phyloP scores from a whole-genome alignment of 2,888 invertebrate species.

The Drosophila cyrtoloma region DNA sequence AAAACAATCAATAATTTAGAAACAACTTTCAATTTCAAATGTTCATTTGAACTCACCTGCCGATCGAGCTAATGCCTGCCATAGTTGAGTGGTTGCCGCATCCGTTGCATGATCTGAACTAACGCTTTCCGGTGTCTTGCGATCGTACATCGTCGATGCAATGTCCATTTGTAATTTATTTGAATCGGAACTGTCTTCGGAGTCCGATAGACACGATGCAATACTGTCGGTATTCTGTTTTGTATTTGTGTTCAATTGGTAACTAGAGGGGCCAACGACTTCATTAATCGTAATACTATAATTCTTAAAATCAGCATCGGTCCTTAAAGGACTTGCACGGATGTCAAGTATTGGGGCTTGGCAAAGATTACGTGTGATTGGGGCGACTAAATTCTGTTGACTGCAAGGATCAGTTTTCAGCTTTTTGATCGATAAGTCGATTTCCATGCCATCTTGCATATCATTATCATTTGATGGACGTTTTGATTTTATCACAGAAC shows the following conservation, averaged over 20 bases:
- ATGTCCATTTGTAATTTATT: slow-evolving; percentile 78
- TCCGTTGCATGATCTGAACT: slow-evolving; percentile 85
- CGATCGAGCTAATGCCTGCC: slow-evolving; percentile 85
- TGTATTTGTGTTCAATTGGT: slow-evolving; percentile 42
- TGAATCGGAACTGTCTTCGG: slow-evolving; percentile 87
- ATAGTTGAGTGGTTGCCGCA: slow-evolving; percentile 85
- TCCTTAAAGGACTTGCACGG: slow-evolving; percentile 53
- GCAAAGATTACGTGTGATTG: slow-evolving; percentile 52
- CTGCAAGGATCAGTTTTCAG: slow-evolving; percentile 63
- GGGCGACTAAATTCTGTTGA: slow-evolving; percentile 50
- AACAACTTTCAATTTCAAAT: not conserved
- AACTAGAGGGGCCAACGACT: slow-evolving; percentile 57
- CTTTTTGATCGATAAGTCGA: slow-evolving; percentile 79
- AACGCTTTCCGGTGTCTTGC: slow-evolving; percentile 83
- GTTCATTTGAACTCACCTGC: slow-evolving; percentile 75
- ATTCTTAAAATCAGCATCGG: slow-evolving; percentile 59
- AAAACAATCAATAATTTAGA: not conserved
- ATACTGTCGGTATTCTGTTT: slow-evolving; percentile 54
- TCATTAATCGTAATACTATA: slow-evolving; percentile 74
- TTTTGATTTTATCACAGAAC: slow-evolving; percentile 85
- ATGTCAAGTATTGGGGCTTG: slow-evolving; percentile 67
- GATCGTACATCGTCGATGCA: slow-evolving; percentile 65
- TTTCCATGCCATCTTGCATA: slow-evolving; percentile 71
- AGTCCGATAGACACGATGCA: slow-evolving; percentile 84
- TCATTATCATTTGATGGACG: slow-evolving; percentile 80